Evolutionary conservation across 2,888 invertebrate species (phyloP), one percentile per base, ranked within the genome.

Genomic region (Serrognathus titanus): DNA sequence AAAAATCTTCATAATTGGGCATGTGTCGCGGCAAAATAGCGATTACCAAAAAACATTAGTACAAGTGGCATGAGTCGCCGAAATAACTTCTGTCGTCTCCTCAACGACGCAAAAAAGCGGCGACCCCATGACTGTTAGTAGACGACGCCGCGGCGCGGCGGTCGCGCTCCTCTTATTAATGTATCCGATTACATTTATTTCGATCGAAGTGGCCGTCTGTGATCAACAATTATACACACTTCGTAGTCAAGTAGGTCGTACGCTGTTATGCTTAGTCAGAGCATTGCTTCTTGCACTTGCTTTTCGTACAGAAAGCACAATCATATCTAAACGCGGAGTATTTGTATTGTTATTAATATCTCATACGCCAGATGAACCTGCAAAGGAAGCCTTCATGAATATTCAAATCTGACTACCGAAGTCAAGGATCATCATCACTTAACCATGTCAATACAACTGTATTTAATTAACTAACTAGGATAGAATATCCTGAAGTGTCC

Each of bases 41-140:
- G 20, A 43, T 43, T 43, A 49, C 36, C 31, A 11, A 20, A 49
- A 37, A 49, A 49, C 49, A 49, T 49, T 49, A 49, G 49, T 50
- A 55, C 55, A 55, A 55, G 55, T 55, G 55, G 55, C 35, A 36
- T 45, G 37, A 46, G 63, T 59, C 63, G 63, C 63, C 63, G 58
- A 55, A 51, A 48, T 49, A 61, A 61, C 51, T 51, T 59, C 55
- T 51, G 48, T 47, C 53, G 49, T 43, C 24, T 31, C 24, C 24
- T 6, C 24, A 49, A 47, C 9, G 54, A 54, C 43, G 55, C 43
- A 59, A 59, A 62, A 62, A 62, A 62, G 57, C 56, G 60, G 62
- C 62, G 61, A 55, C 55, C 55, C 50, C 38, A 43, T 43, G 49
- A 49, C 48, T 35, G 49, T 49, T 31, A 31, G 24, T 31, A 31